Conservation (phyloP, 2,888 invertebrate genomes). For the Drosophila cognata region DNA sequence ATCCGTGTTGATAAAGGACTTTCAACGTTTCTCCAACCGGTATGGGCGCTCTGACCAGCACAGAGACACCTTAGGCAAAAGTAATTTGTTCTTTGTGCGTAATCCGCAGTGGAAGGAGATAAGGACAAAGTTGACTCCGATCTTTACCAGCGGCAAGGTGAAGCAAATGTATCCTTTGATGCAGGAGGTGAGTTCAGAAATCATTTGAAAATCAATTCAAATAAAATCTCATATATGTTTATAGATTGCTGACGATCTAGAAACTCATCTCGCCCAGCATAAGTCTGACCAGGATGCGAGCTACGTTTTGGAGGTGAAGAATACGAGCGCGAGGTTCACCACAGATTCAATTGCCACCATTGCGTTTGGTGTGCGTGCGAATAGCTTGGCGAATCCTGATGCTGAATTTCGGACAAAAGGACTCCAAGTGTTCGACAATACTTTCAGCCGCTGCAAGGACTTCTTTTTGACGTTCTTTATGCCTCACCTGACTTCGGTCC, state of each 20-base stretch:
- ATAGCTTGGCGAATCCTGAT: conserved; percentile 81
- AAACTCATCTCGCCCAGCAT: conserved; percentile 54
- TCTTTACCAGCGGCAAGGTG: conserved; percentile 85
- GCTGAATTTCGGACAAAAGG: conserved; percentile 81
- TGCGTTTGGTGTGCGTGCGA: conserved; percentile 82
- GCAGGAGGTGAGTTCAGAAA: conserved; percentile 67
- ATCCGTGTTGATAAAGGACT: conserved; percentile 85
- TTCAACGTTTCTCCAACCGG: conserved; percentile 84
- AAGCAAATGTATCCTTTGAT: conserved; percentile 84
- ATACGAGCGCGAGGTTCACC: conserved; percentile 77
- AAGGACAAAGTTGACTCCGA: conserved; percentile 85
- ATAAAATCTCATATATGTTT: neutral
- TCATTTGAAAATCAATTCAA: neutral
- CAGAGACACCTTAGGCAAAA: conserved; percentile 82
- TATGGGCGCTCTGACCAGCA: conserved; percentile 76
- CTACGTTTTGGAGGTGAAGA: conserved; percentile 75
- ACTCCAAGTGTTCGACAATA: conserved; percentile 66
- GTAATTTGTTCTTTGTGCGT: conserved; percentile 85
- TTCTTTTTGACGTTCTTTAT: conserved; percentile 80
- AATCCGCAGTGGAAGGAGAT: conserved; percentile 85
- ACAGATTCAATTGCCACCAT: conserved; percentile 83
- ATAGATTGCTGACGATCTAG: conserved; percentile 76
- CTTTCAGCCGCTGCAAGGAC: conserved; percentile 64
- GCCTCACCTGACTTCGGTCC: conserved; percentile 73
- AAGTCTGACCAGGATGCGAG: conserved; percentile 9